Conservation (phyloP, 2,888 invertebrate genomes). For the Geophilus truncorum region DNA sequence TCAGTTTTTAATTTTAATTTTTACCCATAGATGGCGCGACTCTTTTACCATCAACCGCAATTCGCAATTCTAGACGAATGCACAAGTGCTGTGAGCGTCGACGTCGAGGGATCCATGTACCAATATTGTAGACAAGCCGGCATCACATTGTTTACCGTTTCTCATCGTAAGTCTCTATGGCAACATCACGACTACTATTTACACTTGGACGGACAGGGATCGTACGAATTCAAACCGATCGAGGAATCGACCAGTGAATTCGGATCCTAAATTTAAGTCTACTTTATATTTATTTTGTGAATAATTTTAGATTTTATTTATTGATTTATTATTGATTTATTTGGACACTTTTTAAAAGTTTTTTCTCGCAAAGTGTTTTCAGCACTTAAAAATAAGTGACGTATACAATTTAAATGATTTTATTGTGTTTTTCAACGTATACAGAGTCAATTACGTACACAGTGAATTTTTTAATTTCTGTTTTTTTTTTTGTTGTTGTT, state of each 20-base stretch:
- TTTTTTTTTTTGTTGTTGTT: not conserved
- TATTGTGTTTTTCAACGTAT: no score
- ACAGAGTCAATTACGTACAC: no score
- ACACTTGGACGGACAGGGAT: constrained; percentile 92
- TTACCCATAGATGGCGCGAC: constrained; percentile 72
- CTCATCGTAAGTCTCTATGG: constrained; percentile 96
- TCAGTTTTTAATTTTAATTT: not conserved
- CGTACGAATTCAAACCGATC: constrained; percentile 79
- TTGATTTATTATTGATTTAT: not conserved
- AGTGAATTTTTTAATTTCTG: not conserved
- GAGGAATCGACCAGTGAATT: constrained; percentile 82
- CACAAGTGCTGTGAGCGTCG: constrained; percentile 96
- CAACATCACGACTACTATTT: constrained; percentile 93
- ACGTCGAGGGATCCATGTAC: constrained; percentile 97
- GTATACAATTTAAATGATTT: not conserved
- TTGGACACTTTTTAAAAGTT: no score
- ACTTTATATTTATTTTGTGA: not conserved
- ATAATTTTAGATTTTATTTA: not conserved
- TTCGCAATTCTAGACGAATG: constrained; percentile 99
- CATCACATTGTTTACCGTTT: constrained; percentile 94
- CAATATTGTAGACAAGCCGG: constrained; percentile 74
- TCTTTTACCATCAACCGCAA: constrained; percentile 96
- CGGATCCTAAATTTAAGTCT: constrained; percentile 68
- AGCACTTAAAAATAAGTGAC: not conserved
- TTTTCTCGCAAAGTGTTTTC: no score